phyloP scores from a whole-genome alignment of 2,888 invertebrate species.

The Coelopa pilipes region DNA sequence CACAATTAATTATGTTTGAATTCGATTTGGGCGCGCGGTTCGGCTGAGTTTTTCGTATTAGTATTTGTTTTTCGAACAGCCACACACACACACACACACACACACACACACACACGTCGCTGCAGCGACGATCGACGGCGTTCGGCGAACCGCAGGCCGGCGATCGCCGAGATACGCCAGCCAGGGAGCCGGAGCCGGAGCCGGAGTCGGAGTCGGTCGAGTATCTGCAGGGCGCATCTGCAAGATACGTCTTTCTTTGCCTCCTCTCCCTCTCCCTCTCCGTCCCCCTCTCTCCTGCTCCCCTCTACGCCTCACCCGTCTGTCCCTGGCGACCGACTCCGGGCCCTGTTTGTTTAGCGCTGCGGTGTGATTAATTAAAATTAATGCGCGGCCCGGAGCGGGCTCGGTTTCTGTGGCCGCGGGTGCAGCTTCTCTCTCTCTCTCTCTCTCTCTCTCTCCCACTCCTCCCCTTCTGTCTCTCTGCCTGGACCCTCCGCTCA shows the following conservation, averaged over 20 bases:
- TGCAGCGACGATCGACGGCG: not conserved
- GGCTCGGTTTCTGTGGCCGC: conserved; percentile 7
- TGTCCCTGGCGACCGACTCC: not conserved
- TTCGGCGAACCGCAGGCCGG: not conserved
- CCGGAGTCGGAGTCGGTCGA: not conserved
- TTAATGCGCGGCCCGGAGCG: conserved; percentile 24
- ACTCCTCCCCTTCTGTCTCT: not conserved
- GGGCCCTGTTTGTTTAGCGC: conserved; percentile 30
- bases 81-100: not conserved
- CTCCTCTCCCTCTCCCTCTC: not conserved
- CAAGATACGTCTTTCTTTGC: conserved; percentile 11
- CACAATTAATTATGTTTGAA: conserved; percentile 33
- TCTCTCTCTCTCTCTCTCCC: too few species aligned
- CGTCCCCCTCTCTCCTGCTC: not conserved
- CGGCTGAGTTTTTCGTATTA: conserved; percentile 2
- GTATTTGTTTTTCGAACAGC: not conserved
- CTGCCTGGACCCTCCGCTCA: not conserved
- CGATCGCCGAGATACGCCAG: not conserved
- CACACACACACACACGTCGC: not conserved
- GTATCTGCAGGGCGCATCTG: conserved; percentile 1
- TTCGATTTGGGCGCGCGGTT: conserved; percentile 22
- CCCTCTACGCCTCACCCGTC: too few species aligned
- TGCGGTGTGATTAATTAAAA: conserved; percentile 37
- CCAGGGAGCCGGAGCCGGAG: not conserved
- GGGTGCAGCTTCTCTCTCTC: not conserved